Percentiles rank a stretch among this genome's conserved stretches.
These are phyloP conservation scores for Xenentodon cancila DNA, from an alignment of 2,797 vertebrate species.

Conservation along the genomic window DNA sequence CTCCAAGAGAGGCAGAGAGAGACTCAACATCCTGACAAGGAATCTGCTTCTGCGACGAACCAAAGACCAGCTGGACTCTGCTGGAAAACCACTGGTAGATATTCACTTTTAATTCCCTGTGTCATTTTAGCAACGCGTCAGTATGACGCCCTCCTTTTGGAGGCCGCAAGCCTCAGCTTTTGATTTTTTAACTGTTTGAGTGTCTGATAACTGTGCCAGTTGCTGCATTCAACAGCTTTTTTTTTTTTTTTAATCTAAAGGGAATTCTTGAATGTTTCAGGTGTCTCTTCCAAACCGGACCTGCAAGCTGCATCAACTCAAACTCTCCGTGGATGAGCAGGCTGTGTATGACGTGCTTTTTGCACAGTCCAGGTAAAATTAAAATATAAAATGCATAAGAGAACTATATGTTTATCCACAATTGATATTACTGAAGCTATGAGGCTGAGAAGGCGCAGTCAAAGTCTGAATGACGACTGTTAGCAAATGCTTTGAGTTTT, in stretches of 20 bases:
- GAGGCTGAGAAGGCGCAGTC: too few relatives aligned
- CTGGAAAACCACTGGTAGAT: conserved; percentile 89
- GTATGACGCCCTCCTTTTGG: neutral
- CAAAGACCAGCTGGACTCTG: conserved; percentile 87
- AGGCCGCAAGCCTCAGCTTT: too few relatives aligned
- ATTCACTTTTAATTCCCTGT: neutral
- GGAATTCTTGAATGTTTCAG: conserved; percentile 66
- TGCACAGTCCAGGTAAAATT: conserved; percentile 87
- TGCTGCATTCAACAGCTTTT: neutral
- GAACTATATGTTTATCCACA: too few relatives aligned
- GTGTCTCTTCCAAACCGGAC: conserved; percentile 87
- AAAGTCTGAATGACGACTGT: too few relatives aligned
- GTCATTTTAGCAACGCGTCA: neutral
- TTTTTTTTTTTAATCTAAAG: neutral
- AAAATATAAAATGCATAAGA: neutral
- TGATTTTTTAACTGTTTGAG: neutral
- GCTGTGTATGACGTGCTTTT: conserved; percentile 92
- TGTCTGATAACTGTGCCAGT: neutral
- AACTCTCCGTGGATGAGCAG: conserved; percentile 89
- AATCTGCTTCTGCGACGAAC: conserved; percentile 90
- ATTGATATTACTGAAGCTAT: too few relatives aligned
- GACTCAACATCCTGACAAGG: conserved; percentile 91
- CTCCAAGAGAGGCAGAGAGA: conserved; percentile 90
- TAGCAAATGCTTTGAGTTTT: too few relatives aligned
- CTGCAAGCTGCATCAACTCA: conserved; percentile 84